Conservation (phyloP, 2,113 vertebrate species). For the Todiramphus chloris region DNA sequence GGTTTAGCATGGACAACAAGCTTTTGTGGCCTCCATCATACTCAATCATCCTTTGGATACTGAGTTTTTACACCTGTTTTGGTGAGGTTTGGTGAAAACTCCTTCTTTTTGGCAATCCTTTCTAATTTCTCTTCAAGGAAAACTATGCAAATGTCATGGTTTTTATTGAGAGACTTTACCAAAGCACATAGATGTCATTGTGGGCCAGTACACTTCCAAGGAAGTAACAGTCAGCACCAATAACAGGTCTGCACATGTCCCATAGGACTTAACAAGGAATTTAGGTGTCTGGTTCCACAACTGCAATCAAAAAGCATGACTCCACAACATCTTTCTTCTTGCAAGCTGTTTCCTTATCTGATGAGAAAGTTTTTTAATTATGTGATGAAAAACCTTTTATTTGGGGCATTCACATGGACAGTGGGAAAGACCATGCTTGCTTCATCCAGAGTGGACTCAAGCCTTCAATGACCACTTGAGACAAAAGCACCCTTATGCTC, state of each 20-base stretch:
- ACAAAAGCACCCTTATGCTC: not conserved
- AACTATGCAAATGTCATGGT: not conserved
- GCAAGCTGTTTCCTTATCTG: not conserved
- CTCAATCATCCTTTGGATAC: not conserved
- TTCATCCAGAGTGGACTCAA: not conserved
- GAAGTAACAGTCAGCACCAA: not conserved
- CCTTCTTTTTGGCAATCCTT: not conserved
- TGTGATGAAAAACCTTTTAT: rapidly evolving
- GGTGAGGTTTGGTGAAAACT: not conserved
- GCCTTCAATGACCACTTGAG: not conserved
- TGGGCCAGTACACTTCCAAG: not conserved
- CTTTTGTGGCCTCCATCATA: not conserved
- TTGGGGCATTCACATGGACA: not conserved
- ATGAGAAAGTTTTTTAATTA: not conserved
- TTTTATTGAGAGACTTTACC: not conserved
- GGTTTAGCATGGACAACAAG: not conserved
- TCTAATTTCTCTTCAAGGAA: not conserved
- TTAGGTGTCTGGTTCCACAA: not conserved
- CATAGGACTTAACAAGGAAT: not conserved
- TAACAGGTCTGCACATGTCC: rapidly evolving
- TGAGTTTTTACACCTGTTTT: not conserved
- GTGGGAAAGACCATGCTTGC: not conserved
- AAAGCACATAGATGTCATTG: not conserved
- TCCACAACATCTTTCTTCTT: not conserved
- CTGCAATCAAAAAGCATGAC: not conserved